Evolutionary conservation across 2,113 vertebrate genomes (phyloP), one percentile per base, ranked within the genome.

Genomic region (Phoxinus phoxinus): DNA sequence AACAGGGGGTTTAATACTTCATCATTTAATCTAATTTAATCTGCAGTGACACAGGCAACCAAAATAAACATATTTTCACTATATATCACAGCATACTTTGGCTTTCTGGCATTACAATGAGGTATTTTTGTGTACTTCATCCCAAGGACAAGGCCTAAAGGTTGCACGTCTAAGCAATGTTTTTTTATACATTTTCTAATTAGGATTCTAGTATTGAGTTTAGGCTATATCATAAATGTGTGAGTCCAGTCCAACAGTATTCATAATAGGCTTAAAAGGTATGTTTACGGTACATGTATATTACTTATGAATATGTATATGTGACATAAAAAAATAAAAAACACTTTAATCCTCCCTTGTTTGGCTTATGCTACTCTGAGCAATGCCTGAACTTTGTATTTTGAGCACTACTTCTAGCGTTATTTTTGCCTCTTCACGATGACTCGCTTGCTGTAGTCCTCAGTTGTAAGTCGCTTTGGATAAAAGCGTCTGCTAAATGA

Each of bases 11-110:
- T 69, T 82, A 82, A 53, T 53, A 69, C 63, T 81, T 51, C 61
- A 69, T 21, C 41, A 81, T 67, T 81, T 30, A 67, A 53, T 82
- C 19, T 67, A 21, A 81, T 81, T 81, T 65, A 30, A 81, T 65
- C 37, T 81, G n/a, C 37, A 65, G 78, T 19, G 44, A 25, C 48
- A 32, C 79, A 69, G 44, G 44, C n/a, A 32, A 81, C 61, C 19
- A 27, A 32, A 69, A 21, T 13, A 82, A 69, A 51, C 27, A 63
- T 67, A 32, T 48, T 67, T 74, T 13, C 25, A 51, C 59, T 13
- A 67, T 81, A 53, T 69, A 82, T 69, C 15, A 63, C 21, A 35
- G 41, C 44, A 32, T 9, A 51, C 61, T 21, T n/a, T n/a, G 37
- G 41, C 10, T 30, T 48, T 13, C 3, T 63, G 10, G 37, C 13